Conservation (phyloP, 1,140 invertebrate species). For the Diachasmimorpha longicaudata region DNA sequence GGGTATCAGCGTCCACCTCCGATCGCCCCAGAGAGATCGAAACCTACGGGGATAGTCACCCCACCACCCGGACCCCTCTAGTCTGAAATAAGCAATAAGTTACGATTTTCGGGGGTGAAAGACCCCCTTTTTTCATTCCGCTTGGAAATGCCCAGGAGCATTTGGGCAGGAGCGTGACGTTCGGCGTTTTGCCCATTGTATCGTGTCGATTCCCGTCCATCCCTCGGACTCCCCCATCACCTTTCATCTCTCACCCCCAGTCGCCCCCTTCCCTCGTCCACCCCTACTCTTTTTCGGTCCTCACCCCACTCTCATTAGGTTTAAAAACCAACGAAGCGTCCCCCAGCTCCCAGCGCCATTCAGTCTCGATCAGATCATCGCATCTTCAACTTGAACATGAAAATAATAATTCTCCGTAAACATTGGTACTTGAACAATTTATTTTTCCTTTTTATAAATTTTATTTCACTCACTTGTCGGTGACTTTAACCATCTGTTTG, state of each 20-base stretch:
- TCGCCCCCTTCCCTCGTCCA: background rate
- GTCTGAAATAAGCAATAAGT: slow-evolving; percentile 59
- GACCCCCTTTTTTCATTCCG: background rate
- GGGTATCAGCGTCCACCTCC: slow-evolving; percentile 1
- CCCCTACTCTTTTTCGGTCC: background rate
- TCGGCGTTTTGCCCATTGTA: slow-evolving; percentile 43
- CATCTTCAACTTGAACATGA: slow-evolving; percentile 7
- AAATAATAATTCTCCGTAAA: background rate
- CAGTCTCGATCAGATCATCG: slow-evolving; percentile 6
- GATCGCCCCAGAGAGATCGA: slow-evolving; percentile 15
- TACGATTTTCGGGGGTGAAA: slow-evolving; percentile 36
- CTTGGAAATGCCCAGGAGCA: background rate
- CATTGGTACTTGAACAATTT: background rate
- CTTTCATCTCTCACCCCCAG: background rate
- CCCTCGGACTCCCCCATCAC: background rate
- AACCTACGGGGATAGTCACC: slow-evolving; percentile 25
- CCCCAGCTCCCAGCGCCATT: background rate
- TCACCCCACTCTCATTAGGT: background rate
- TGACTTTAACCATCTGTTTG: background rate
- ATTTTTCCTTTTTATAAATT: background rate
- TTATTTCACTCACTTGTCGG: background rate
- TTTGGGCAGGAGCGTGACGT: slow-evolving; percentile 39
- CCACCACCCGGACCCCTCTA: slow-evolving; percentile 17
- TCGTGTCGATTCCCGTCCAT: slow-evolving; percentile 25
- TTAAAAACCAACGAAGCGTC: slow-evolving; percentile 7